These are phyloP conservation scores for Anolis sagrei DNA, from an alignment of 2,113 vertebrate species.

Conservation along the genomic window DNA sequence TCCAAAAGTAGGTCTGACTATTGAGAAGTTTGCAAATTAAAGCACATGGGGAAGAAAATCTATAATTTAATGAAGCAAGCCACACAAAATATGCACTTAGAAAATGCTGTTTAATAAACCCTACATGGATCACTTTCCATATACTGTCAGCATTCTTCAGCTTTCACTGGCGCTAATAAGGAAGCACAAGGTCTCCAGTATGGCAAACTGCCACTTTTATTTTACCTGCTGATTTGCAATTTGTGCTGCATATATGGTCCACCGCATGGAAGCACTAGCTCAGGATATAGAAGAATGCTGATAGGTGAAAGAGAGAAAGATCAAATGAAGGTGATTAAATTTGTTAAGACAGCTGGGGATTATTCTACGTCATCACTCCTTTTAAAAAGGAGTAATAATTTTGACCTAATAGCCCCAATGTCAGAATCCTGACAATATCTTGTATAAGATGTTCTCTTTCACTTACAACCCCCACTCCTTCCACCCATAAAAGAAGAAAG, in stretches of 20 bases:
- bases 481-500: constrained; percentile 35
- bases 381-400: constrained; percentile 29
- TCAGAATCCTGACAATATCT: constrained; percentile 23
- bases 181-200: constrained; percentile 31
- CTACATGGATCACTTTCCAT: constrained; percentile 21
- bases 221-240: constrained; percentile 61
- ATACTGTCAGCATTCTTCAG: constrained; percentile 18
- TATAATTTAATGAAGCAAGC: constrained; percentile 14
- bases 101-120: not conserved
- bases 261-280: constrained; percentile 51
- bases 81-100: not conserved
- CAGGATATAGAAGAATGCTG: constrained; percentile 58
- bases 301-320: constrained; percentile 55
- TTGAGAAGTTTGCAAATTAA: constrained; percentile 12
- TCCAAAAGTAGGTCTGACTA: constrained; percentile 19
- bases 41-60: constrained; percentile 23
- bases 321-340: constrained; percentile 62
- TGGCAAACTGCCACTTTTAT: constrained; percentile 46
- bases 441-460: not conserved
- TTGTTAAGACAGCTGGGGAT: constrained; percentile 59
- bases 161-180: constrained; percentile 32
- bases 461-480: not conserved
- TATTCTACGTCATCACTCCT: constrained; percentile 43
- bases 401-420: not conserved
- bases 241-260: constrained; percentile 56